phyloP scores from a whole-genome alignment of 2,113 vertebrate genomes.

The Podilymbus podiceps region DNA sequence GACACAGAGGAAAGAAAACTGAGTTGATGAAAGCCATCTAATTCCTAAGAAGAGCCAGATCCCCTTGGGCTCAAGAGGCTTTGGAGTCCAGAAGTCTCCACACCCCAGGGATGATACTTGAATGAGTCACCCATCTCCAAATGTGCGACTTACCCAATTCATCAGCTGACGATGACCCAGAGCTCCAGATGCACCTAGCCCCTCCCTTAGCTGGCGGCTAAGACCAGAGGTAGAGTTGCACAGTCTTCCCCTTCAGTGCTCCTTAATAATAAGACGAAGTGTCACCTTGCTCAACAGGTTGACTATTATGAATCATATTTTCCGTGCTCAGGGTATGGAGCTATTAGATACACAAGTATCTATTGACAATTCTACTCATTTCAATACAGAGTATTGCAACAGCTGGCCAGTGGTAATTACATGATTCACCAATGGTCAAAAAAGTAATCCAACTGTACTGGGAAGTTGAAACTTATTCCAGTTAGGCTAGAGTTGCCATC shows the following conservation, averaged over 20 bases:
- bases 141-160: neutral
- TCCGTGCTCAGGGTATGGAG: neutral
- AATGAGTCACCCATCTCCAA: neutral
- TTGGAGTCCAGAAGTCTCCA: neutral
- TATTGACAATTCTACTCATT: neutral
- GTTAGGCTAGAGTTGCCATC: neutral
- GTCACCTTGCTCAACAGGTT: neutral
- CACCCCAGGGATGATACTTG: rapidly evolving
- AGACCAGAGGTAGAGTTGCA: neutral
- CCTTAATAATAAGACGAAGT: neutral
- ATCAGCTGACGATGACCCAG: neutral
- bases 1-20: neutral
- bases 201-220: neutral
- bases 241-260: neutral
- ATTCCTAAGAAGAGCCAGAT: neutral
- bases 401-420: neutral
- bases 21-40: neutral
- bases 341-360: neutral
- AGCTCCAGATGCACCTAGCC: neutral
- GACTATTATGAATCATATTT: neutral
- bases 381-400: neutral
- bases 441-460: neutral
- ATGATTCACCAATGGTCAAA: neutral
- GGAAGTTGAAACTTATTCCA: neutral
- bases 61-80: neutral